These are phyloP conservation scores for Palythoa heliodiscus DNA, from an alignment of 92 coral and sea anemone species.

Conservation along the genomic window DNA sequence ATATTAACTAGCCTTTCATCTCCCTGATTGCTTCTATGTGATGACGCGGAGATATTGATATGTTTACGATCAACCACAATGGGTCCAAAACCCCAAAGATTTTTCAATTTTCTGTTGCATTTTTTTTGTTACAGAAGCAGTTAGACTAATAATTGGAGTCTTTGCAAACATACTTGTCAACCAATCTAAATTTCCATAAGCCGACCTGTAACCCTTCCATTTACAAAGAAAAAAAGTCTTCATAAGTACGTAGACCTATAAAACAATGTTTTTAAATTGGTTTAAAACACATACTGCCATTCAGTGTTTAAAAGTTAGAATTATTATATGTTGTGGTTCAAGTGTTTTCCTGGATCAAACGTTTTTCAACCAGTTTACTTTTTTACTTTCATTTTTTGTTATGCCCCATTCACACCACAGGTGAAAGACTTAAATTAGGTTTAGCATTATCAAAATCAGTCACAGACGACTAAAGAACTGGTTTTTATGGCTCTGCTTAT, in stretches of 20 bases:
- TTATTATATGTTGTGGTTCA: too few species aligned
- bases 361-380: too few species aligned
- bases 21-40: slow-evolving; percentile 29
- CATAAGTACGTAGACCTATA: slow-evolving; percentile 17
- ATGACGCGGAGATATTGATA: slow-evolving; percentile 35
- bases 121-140: slow-evolving; percentile 44
- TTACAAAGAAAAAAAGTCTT: slow-evolving; percentile 23
- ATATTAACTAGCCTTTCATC: slow-evolving; percentile 18
- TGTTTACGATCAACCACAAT: background rate
- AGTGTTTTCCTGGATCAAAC: too few species aligned
- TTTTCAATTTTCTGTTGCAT: slow-evolving; percentile 10
- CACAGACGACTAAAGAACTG: too few species aligned
- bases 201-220: slow-evolving; percentile 41
- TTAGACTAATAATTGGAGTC: slow-evolving; percentile 36
- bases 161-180: slow-evolving; percentile 29
- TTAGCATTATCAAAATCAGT: too few species aligned
- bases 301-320: background rate
- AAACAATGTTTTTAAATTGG: background rate
- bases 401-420: too few species aligned
- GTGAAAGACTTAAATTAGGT: too few species aligned
- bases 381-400: too few species aligned
- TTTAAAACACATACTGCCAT: background rate
- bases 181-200: slow-evolving; percentile 41
- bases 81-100: slow-evolving; percentile 29
- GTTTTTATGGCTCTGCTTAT: too few species aligned